Conservation (phyloP, 2,113 vertebrate genomes). For the Merops nubicus region DNA sequence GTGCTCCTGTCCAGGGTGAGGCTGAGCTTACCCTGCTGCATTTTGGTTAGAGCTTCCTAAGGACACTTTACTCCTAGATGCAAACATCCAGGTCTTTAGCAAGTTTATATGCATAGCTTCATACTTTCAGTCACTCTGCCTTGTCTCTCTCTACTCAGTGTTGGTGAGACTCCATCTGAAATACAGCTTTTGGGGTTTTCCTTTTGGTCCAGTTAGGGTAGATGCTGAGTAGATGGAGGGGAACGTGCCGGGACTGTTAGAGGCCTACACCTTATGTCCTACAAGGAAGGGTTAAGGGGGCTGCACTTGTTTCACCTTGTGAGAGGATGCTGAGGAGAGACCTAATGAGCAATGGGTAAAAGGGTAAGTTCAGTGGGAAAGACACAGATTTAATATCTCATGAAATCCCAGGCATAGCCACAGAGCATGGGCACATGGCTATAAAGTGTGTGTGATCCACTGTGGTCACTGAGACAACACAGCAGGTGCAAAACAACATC, state of each 20-base stretch:
- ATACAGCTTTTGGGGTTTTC: background rate
- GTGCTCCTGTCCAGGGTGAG: background rate
- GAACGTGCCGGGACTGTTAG: background rate
- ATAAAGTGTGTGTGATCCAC: background rate
- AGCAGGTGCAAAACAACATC: background rate
- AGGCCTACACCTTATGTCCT: background rate
- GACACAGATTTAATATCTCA: background rate
- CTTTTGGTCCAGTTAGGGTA: background rate
- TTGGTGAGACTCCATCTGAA: background rate
- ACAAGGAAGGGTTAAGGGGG: background rate
- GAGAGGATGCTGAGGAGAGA: background rate
- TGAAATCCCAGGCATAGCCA: background rate
- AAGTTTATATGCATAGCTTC: background rate
- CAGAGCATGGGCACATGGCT: background rate
- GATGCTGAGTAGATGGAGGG: background rate
- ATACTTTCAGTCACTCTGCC: background rate
- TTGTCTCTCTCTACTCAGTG: background rate
- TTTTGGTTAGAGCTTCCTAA: background rate
- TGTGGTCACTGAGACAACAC: rapidly evolving
- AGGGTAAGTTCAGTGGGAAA: background rate
- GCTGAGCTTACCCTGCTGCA: background rate
- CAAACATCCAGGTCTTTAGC: background rate
- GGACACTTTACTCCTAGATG: background rate
- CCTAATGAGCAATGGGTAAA: background rate
- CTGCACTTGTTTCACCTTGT: background rate